Base-by-base conservation (phyloP, 2,888 invertebrate genomes). In the Lagria hirta region DNA sequence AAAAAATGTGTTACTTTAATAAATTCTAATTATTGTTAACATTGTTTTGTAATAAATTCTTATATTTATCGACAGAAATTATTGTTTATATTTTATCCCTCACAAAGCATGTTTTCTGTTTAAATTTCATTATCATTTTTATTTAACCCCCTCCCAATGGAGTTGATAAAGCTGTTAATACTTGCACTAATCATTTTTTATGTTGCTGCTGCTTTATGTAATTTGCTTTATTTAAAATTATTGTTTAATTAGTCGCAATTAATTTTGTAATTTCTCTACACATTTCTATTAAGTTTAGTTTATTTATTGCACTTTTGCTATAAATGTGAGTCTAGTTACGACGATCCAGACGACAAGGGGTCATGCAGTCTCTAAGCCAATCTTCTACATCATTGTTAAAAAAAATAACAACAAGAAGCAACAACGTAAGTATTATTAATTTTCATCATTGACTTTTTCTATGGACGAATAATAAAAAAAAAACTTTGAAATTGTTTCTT, bases 31-130 rank as follows among this genome's bases (percentile, higher is more conserved):
- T 42, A 43, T 40, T 48, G 48, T 57, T 55, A 51, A 54, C 52
- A 51, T 54, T 55, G 51, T 55, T 55, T n/a, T 52, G 49, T 42
- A 55, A 57, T 57, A 57, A 57, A 57, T 51, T 49, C 36, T 51
- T 50, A 49, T 49, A 43, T 51, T 54, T 55, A 50, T 44, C 43
- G 41, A 49, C 32, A 45, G 32, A 12, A 21, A 32, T 18, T 23
- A 8, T 37, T 18, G 7, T 28, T 43, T 17, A 22, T 22, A 23
- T 38, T 3, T 26, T 4, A 18, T 8, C 33, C 38, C 27, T 21
- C 5, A 15, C 33, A 23, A 26, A 10, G 43, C 37, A 37, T 38
- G 38, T 4, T 16, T 15, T 36, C 16, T 24, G 21, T 4, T n/a
- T 17, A 11, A 11, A 15, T 34, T 32, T 18, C 15, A 24, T 27